A percentile compares a stretch with the other conserved stretches of the same genome.
phyloP scores from a whole-genome alignment of 2,888 invertebrate species.

The Ceraclea dissimilis region DNA sequence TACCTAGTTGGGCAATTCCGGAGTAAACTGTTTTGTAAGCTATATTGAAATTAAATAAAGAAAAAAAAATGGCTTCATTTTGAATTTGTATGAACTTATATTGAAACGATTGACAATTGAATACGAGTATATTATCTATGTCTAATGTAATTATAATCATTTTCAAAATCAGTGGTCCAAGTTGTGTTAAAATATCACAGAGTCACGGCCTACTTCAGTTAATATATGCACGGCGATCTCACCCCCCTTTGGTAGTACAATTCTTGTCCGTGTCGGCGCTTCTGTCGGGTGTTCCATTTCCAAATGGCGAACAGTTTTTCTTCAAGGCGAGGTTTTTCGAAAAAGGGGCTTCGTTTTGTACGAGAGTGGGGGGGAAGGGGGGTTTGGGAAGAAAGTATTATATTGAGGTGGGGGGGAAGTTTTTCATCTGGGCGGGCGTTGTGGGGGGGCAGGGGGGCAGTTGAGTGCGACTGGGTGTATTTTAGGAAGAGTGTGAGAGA shows the following conservation, averaged over 20 bases:
- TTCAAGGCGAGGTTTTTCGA: slow-evolving; percentile 14
- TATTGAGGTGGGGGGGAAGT: neutral
- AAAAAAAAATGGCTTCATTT: too few species aligned
- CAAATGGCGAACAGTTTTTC: slow-evolving; percentile 22
- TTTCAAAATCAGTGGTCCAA: too few species aligned
- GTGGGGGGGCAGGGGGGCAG: neutral
- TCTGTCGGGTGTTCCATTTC: slow-evolving; percentile 19
- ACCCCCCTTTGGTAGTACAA: neutral
- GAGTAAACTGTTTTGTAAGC: too few species aligned
- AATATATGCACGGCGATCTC: too few species aligned
- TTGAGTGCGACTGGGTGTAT: slow-evolving; percentile 1
- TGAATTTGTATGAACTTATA: too few species aligned
- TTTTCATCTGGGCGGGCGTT: neutral
- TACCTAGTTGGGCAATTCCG: too few species aligned
- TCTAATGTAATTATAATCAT: too few species aligned
- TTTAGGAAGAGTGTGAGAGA: slow-evolving; percentile 3
- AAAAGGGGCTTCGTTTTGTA: neutral
- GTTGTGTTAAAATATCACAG: too few species aligned
- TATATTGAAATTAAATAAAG: too few species aligned
- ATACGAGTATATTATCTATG: too few species aligned
- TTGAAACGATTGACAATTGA: too few species aligned
- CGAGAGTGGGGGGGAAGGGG: neutral
- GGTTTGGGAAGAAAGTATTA: neutral
- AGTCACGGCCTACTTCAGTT: too few species aligned
- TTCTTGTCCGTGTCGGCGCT: neutral